Percentiles rank a stretch among this genome's conserved stretches.
phyloP scores from a whole-genome alignment of 2,113 vertebrate species.

The Lagopus leucura region DNA sequence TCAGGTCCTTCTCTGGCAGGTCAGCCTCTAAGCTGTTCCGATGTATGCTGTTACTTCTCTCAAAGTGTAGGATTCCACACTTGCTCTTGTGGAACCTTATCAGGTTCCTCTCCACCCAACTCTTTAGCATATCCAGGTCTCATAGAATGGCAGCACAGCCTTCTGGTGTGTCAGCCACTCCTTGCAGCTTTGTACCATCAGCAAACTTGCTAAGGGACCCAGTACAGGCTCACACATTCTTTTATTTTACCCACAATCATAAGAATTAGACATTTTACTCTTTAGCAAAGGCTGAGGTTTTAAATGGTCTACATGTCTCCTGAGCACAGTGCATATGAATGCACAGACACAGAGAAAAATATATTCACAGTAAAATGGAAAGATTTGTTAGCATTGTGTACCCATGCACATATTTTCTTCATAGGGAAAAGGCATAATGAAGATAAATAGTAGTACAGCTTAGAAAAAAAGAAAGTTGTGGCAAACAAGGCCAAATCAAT shows the following conservation, averaged over 20 bases:
- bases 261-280: neutral
- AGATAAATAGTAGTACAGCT: neutral
- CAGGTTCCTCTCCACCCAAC: no score
- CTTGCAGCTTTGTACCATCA: no score
- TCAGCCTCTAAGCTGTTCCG: no score
- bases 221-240: neutral
- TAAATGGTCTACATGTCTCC: neutral
- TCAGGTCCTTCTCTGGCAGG: no score
- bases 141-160: no score
- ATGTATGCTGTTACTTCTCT: no score
- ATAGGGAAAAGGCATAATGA: neutral
- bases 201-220: no score
- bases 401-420: neutral
- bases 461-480: neutral
- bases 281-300: neutral
- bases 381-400: neutral
- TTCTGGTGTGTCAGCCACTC: no score
- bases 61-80: no score
- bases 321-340: rapidly evolving
- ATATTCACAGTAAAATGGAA: neutral
- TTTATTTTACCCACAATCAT: neutral
- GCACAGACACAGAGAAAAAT: neutral
- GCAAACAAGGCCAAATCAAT: conserved; percentile 4
- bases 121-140: no score
- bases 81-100: no score